Base-by-base conservation (phyloP, 2,797 vertebrate species). In the Garrulus glandarius region DNA sequence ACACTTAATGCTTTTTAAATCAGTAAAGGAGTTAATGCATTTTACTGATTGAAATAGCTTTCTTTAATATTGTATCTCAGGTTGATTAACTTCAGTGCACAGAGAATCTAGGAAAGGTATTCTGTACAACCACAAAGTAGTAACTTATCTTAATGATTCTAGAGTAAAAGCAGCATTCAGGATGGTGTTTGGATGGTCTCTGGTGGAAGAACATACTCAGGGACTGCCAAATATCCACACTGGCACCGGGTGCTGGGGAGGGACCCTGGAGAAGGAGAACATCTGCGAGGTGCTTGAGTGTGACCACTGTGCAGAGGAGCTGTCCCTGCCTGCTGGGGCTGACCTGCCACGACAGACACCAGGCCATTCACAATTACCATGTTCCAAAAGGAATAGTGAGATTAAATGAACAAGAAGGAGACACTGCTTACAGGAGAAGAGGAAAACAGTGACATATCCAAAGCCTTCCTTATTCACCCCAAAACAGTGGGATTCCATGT, bases 221-320 rank as follows among this genome's bases (percentile, higher is more conserved):
- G 36, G 18, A 34, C 30, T 67, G 43, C 65, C 30, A 16, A 63
- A 74, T 24, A 61, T 63, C 39, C 44, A 10, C 18, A 3, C 16
- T 50, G 85, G 34, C 39, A 32, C 6, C 0, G 0, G 8, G 10
- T 57, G 39, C 57, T 55, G n/a, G n/a, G 27, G 32, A 50, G 53
- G 21, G 19, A 47, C 34, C 47, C 32, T 4, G 3, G 19, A 46
- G n/a, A 71, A 80, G 15, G 11, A 24, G 29, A 53, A 34, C 0
- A 0, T 29, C 39, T 5, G 0, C 20, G 9, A 0, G 8, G 49
- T 71, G 39, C 37, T 36, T 44, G 29, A 68, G 46, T 0, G 0
- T 27, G 34, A 19, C 22, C 2, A 5, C 29, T n/a, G 52, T 7
- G 20, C 37, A 36, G 22, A 39, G 43, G 15, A 80, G 65, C 60